A percentile compares a stretch with the other conserved stretches of the same genome.
Evolutionary conservation across 92 coral and sea anemone species (phyloP).

Genomic region (Phymanthus crucifer): DNA sequence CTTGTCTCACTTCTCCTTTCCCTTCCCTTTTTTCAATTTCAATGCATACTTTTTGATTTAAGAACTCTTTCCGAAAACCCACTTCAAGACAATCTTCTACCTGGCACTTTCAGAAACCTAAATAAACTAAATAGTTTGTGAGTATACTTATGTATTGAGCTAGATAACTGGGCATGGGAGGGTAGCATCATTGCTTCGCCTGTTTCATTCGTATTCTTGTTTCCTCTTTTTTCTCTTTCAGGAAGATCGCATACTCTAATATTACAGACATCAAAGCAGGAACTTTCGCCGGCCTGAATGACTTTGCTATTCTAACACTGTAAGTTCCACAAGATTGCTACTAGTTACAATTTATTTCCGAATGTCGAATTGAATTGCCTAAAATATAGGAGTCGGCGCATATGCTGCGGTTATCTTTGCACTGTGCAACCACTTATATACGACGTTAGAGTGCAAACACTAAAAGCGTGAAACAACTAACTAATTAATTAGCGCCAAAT

Average conservation of each 20-base stretch:
- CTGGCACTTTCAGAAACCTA: neutral
- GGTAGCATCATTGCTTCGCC: neutral
- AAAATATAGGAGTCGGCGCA: too few species aligned
- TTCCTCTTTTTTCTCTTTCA: neutral
- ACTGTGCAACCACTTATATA: too few species aligned
- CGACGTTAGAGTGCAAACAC: too few species aligned
- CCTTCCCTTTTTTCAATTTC: neutral
- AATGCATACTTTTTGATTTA: neutral
- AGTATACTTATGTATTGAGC: neutral
- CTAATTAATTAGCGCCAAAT: too few species aligned
- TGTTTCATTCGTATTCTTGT: neutral
- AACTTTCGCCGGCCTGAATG: neutral
- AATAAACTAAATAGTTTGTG: neutral
- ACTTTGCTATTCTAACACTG: neutral
- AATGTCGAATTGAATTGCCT: neutral
- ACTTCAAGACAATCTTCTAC: neutral
- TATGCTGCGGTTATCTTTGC: too few species aligned
- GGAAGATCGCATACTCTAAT: neutral
- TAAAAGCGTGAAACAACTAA: too few species aligned
- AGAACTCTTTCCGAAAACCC: neutral
- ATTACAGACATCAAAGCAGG: neutral
- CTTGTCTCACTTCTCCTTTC: too few species aligned
- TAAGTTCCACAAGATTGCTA: too few species aligned
- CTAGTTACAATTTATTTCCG: too few species aligned
- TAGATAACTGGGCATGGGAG: neutral